Conservation (phyloP, 2,888 invertebrate genomes). For the Coecobrya sp. region DNA sequence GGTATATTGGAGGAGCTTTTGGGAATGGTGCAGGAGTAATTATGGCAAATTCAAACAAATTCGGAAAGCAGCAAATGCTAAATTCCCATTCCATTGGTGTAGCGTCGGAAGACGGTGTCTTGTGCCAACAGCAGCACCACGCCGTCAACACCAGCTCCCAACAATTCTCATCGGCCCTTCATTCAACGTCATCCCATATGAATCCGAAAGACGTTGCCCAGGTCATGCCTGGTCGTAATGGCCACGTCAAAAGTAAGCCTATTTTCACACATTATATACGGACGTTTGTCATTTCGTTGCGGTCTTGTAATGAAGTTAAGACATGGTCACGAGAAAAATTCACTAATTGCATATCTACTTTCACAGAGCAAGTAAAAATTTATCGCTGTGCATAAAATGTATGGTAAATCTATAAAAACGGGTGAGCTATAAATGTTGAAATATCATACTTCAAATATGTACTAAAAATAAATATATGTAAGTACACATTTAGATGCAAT, state of each 20-base stretch:
- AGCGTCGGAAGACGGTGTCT: not conserved
- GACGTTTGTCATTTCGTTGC: not conserved
- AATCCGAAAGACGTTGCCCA: slow-evolving; percentile 63
- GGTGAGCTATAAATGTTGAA: too few species aligned
- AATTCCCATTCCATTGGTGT: slow-evolving; percentile 15
- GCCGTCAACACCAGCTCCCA: not conserved
- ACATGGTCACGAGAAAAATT: too few species aligned
- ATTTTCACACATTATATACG: not conserved
- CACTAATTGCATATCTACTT: too few species aligned
- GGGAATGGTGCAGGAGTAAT: slow-evolving; percentile 4
- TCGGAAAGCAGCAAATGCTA: slow-evolving; percentile 37
- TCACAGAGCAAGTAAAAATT: too few species aligned
- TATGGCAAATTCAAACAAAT: slow-evolving; percentile 32
- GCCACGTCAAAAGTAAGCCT: slow-evolving; percentile 69
- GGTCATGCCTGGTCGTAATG: slow-evolving; percentile 58
- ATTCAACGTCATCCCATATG: not conserved
- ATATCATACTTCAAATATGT: too few species aligned
- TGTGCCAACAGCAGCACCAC: not conserved
- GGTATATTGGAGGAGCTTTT: not conserved
- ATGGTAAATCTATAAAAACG: too few species aligned
- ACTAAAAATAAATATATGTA: too few species aligned
- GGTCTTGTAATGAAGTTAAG: too few species aligned
- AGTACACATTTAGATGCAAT: too few species aligned
- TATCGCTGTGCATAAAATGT: too few species aligned
- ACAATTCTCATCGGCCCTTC: slow-evolving; percentile 7